Percentiles rank a stretch among this genome's conserved stretches.
These are phyloP conservation scores for Bovichtus variegatus DNA, from an alignment of 2,797 vertebrate genomes.

Conservation along the genomic window DNA sequence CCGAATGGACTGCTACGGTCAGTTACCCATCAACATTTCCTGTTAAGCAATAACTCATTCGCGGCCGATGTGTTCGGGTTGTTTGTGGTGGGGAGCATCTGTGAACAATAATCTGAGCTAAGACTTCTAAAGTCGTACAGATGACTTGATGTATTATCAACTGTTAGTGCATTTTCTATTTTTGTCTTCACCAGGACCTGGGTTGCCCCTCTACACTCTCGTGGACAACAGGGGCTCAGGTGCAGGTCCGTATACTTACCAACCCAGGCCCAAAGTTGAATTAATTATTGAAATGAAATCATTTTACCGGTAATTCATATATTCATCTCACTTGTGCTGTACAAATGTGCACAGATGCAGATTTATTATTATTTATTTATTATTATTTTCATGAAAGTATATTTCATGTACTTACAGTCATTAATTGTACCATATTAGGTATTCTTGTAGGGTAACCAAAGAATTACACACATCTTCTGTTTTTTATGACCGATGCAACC, in stretches of 20 bases:
- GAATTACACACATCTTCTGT: not conserved
- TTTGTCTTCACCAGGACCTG: conserved; percentile 88
- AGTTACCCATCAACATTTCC: conserved; percentile 74
- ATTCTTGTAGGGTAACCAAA: not conserved
- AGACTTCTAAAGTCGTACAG: not conserved
- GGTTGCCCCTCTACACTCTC: conserved; percentile 88
- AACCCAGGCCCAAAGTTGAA: not conserved
- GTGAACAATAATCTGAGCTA: conserved; percentile 33
- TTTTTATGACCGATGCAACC: not conserved
- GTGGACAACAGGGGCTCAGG: conserved; percentile 79
- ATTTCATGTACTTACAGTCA: not conserved
- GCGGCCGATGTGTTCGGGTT: conserved; percentile 3
- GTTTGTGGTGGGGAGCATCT: conserved; percentile 11
- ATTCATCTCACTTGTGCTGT: not conserved
- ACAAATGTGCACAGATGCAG: not conserved
- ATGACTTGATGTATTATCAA: conserved; percentile 24
- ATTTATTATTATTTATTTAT: not conserved
- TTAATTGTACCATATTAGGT: not conserved
- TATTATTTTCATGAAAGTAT: not conserved
- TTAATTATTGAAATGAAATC: not conserved
- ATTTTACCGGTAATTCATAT: not conserved
- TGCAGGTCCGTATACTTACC: conserved; percentile 71
- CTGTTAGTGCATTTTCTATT: conserved; percentile 34
- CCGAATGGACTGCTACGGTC: conserved; percentile 92
- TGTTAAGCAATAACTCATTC: conserved; percentile 54